Evolutionary conservation across 2,113 vertebrate genomes (phyloP).

Genomic region (Ciconia stormi): DNA sequence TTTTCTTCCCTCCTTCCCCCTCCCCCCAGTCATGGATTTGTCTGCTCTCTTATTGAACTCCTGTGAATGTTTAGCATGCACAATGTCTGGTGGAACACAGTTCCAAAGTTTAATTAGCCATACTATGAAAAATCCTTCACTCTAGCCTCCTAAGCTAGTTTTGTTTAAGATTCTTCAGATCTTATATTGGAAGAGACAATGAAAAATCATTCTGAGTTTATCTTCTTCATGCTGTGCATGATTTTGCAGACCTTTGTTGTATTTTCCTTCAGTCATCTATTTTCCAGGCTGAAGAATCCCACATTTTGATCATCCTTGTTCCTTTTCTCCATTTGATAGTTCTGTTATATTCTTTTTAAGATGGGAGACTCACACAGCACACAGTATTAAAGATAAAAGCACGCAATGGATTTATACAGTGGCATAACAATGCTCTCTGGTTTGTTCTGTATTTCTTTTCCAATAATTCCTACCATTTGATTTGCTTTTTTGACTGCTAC

Average conservation of each 20-base stretch:
- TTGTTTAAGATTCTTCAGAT: not conserved
- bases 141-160: not conserved
- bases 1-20: not conserved
- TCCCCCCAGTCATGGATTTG: not conserved
- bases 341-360: not conserved
- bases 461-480: not conserved
- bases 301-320: not conserved
- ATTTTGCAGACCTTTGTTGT: not conserved
- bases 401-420: not conserved
- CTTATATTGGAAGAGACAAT: not conserved
- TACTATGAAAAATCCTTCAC: not conserved
- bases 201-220: not conserved
- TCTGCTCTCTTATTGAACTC: constrained; percentile 5
- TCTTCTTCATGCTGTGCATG: not conserved
- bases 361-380: not conserved
- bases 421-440: not conserved
- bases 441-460: not conserved
- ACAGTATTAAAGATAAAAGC: not conserved
- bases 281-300: not conserved
- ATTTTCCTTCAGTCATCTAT: not conserved
- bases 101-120: not conserved
- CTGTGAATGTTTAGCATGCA: not conserved
- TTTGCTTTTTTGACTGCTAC: not conserved
- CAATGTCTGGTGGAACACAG: not conserved
- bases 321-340: not conserved